Conservation (phyloP, 2,113 vertebrate genomes). For the Leuciscus idus region DNA sequence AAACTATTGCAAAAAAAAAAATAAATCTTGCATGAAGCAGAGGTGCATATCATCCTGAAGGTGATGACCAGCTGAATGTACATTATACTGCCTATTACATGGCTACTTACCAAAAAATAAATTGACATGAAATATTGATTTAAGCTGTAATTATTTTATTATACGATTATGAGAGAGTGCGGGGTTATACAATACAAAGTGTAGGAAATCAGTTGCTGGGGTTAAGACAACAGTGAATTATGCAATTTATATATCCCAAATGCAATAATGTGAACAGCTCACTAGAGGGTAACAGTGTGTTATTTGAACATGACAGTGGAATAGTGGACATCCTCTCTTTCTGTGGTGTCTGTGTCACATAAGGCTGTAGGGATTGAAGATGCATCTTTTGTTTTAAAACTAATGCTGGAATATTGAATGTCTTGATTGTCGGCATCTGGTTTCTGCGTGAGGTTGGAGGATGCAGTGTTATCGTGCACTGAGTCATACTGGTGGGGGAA, state of each 20-base stretch:
- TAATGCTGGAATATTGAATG: constrained; percentile 17
- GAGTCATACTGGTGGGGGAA: background rate
- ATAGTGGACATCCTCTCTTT: background rate
- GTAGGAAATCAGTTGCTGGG: background rate
- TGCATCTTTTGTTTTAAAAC: background rate
- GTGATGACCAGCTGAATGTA: background rate
- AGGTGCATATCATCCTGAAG: no score
- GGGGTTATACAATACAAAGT: background rate
- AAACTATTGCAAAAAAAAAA: no score
- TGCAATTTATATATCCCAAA: background rate
- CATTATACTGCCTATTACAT: background rate
- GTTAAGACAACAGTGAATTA: background rate
- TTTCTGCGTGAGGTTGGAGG: background rate
- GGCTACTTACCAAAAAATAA: background rate
- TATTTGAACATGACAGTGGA: constrained; percentile 2
- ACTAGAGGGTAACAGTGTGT: background rate
- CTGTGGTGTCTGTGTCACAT: background rate
- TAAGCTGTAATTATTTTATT: background rate
- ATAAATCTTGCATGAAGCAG: no score
- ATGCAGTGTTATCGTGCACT: background rate
- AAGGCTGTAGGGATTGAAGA: background rate
- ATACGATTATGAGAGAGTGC: background rate
- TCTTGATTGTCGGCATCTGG: background rate
- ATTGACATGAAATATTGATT: background rate
- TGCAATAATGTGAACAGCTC: background rate